These are phyloP conservation scores for Nannoperca obscura DNA, from an alignment of 2,797 vertebrate species.

Conservation along the genomic window DNA sequence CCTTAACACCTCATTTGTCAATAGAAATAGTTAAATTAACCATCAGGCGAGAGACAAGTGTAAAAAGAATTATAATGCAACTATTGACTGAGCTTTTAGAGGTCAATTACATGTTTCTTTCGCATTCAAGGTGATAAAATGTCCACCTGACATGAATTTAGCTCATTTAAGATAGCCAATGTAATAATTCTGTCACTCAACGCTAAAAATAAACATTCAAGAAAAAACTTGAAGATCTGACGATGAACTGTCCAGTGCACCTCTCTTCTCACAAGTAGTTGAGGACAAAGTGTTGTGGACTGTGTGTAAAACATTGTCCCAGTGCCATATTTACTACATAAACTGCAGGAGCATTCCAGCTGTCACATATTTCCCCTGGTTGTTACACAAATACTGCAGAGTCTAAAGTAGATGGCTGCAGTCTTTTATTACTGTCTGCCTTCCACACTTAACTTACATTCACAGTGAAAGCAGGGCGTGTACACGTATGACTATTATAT, in stretches of 20 bases:
- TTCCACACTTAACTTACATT: slow-evolving; percentile 7
- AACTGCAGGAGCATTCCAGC: slow-evolving; percentile 40
- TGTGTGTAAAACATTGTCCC: slow-evolving; percentile 14
- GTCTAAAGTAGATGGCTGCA: slow-evolving; percentile 45
- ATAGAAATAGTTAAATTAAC: neutral
- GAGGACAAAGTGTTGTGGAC: neutral
- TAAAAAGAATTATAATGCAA: neutral
- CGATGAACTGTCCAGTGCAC: neutral
- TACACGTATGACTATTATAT: neutral
- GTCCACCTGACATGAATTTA: neutral
- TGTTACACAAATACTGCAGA: slow-evolving; percentile 36
- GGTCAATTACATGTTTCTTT: neutral
- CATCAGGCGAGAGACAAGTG: neutral
- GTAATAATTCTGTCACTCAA: slow-evolving; percentile 3
- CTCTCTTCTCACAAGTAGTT: neutral
- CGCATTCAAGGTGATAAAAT: neutral
- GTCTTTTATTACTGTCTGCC: slow-evolving; percentile 15
- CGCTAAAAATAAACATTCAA: neutral
- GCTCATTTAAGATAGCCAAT: neutral
- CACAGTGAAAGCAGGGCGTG: slow-evolving; percentile 1
- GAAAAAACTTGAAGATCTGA: neutral
- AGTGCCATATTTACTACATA: slow-evolving; percentile 19
- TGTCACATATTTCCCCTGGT: slow-evolving; percentile 31
- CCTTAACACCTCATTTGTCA: neutral
- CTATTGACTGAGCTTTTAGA: neutral